These are phyloP conservation scores for Prionailurus bengalensis DNA, from an alignment of 2,113 vertebrate genomes.

Conservation along the genomic window DNA sequence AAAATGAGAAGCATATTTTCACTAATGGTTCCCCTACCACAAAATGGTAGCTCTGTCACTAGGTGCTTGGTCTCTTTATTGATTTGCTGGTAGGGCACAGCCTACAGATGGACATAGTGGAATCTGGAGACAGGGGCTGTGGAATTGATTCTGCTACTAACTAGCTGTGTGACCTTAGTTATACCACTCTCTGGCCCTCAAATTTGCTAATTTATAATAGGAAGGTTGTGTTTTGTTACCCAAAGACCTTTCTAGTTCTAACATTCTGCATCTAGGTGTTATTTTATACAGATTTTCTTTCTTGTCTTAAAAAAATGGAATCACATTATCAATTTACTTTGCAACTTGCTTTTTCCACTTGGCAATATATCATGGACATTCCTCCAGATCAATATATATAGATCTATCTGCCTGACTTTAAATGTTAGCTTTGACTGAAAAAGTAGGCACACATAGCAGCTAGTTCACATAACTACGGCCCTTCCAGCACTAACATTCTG, in stretches of 20 bases:
- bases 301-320: slow-evolving; percentile 52
- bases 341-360: slow-evolving; percentile 61
- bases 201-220: slow-evolving; percentile 50
- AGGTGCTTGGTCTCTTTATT: slow-evolving; percentile 32
- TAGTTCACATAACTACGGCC: slow-evolving; percentile 44
- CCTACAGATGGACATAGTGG: slow-evolving; percentile 1
- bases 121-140: not conserved
- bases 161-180: slow-evolving; percentile 20
- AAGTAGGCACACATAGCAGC: not conserved
- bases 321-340: slow-evolving; percentile 65
- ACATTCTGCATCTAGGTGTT: slow-evolving; percentile 33
- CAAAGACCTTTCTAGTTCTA: slow-evolving; percentile 1
- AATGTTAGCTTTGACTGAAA: slow-evolving; percentile 65
- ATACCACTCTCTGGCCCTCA: slow-evolving; percentile 5
- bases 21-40: not conserved
- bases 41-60: not conserved
- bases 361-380: slow-evolving; percentile 51
- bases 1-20: slow-evolving; percentile 34
- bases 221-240: slow-evolving; percentile 53
- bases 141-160: slow-evolving; percentile 63
- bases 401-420: slow-evolving; percentile 56
- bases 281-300: slow-evolving; percentile 63
- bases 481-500: slow-evolving; percentile 17
- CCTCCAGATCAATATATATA: slow-evolving; percentile 66
- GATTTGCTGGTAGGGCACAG: not conserved